Conservation (phyloP, 2,113 vertebrate species). For the Xyliphius kryptos region DNA sequence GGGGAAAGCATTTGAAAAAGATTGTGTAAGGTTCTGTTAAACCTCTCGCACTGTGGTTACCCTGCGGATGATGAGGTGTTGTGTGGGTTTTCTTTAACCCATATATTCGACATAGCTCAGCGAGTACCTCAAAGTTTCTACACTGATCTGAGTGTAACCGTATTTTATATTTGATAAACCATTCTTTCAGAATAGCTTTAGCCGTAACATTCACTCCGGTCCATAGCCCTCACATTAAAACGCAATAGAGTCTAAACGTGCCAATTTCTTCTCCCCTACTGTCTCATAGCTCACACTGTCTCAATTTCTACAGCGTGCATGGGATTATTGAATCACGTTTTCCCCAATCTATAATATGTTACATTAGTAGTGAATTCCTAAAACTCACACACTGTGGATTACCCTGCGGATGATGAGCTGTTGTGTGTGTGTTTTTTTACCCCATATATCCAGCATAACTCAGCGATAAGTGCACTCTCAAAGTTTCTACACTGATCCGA, state of each 20-base stretch:
- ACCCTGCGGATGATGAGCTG: background rate
- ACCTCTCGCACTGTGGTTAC: background rate
- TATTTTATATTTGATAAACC: background rate
- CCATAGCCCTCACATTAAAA: too few relatives aligned
- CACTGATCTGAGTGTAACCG: background rate
- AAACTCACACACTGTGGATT: background rate
- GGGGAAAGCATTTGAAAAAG: background rate
- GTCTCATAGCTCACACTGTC: too few relatives aligned
- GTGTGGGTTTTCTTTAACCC: background rate
- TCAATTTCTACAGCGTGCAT: too few relatives aligned
- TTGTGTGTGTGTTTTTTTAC: background rate
- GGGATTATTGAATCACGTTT: too few relatives aligned
- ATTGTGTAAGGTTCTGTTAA: background rate
- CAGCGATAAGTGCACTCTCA: background rate
- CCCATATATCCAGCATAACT: background rate
- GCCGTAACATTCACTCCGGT: too few relatives aligned
- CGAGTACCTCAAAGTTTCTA: background rate
- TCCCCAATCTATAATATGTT: too few relatives aligned
- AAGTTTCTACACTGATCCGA: background rate
- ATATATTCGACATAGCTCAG: background rate
- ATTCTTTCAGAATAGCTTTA: background rate
- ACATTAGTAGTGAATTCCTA: too few relatives aligned
- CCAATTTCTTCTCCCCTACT: too few relatives aligned
- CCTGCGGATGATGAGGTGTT: background rate
- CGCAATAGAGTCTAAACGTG: too few relatives aligned